phyloP scores from a whole-genome alignment of 2,113 vertebrate species.

The Azemiops feae region DNA sequence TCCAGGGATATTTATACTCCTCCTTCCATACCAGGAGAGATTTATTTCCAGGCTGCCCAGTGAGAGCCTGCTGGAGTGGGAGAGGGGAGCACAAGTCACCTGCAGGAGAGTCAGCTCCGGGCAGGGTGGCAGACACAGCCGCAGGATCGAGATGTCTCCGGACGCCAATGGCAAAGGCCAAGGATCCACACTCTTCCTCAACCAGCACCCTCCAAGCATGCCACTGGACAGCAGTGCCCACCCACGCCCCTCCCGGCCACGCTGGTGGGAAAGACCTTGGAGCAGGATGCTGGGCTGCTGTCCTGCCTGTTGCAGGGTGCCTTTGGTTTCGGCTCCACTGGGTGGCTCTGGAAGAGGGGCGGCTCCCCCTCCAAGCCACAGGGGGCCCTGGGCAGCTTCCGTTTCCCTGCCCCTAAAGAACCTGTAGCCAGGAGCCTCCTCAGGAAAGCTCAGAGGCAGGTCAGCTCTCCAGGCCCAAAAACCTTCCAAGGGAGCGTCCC shows the following conservation, averaged over 20 bases:
- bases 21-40: constrained; percentile 80
- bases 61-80: constrained; percentile 34
- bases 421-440: not conserved
- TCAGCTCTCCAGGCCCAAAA: not conserved
- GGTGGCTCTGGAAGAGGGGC: not conserved
- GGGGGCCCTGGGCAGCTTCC: not conserved
- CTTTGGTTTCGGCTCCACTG: not conserved
- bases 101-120: not conserved
- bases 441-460: not conserved
- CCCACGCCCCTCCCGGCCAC: not conserved
- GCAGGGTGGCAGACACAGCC: not conserved
- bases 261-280: not conserved
- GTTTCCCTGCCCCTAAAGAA: not conserved
- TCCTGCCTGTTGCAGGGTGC: not conserved
- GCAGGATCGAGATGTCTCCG: not conserved
- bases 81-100: constrained; percentile 15
- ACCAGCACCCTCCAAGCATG: not conserved
- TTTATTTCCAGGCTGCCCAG: constrained; percentile 75
- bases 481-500: not conserved
- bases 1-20: constrained; percentile 74
- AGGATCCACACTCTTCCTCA: not conserved
- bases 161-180: not conserved
- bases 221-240: too few species aligned
- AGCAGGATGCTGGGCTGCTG: not conserved
- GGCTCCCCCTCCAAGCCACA: not conserved